Conservation (phyloP, 2,888 invertebrate species). For the Athetis lepigone region DNA sequence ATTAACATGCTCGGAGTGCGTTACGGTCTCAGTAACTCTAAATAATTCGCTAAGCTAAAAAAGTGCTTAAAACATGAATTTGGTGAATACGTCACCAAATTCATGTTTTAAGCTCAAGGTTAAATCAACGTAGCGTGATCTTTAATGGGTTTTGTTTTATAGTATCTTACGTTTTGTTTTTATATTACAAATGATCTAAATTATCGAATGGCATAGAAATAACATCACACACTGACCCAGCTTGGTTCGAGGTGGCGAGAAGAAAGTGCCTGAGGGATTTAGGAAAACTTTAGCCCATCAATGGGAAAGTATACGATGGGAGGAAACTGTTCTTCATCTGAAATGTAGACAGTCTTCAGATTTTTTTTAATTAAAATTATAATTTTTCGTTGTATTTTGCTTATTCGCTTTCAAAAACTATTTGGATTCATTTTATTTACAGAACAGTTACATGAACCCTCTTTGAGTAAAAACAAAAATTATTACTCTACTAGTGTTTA, state of each 20-base stretch:
- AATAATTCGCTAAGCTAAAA: slow-evolving; percentile 22
- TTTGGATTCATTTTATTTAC: slow-evolving; percentile 27
- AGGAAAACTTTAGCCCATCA: no score
- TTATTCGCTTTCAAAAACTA: slow-evolving; percentile 24
- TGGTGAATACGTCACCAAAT: no score
- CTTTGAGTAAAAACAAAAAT: not conserved
- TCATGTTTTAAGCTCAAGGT: slow-evolving; percentile 2
- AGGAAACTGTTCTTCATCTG: no score
- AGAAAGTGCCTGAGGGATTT: no score
- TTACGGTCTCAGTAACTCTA: slow-evolving; percentile 15
- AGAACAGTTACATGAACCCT: slow-evolving; percentile 29
- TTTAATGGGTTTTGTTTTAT: not conserved
- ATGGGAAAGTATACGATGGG: no score
- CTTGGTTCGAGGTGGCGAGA: no score
- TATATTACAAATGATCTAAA: no score
- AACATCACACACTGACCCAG: no score
- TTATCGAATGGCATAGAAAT: no score
- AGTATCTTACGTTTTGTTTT: not conserved
- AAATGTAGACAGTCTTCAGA: not conserved
- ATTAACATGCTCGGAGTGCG: not conserved
- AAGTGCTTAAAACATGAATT: slow-evolving; percentile 19
- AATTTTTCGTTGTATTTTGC: slow-evolving; percentile 32
- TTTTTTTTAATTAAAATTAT: slow-evolving; percentile 4
- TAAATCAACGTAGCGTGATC: slow-evolving; percentile 18
- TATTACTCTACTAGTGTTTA: no score